Evolutionary conservation across 2,113 vertebrate genomes (phyloP), one percentile per base, ranked within the genome.

Genomic region (Hymenochirus boettgeri): DNA sequence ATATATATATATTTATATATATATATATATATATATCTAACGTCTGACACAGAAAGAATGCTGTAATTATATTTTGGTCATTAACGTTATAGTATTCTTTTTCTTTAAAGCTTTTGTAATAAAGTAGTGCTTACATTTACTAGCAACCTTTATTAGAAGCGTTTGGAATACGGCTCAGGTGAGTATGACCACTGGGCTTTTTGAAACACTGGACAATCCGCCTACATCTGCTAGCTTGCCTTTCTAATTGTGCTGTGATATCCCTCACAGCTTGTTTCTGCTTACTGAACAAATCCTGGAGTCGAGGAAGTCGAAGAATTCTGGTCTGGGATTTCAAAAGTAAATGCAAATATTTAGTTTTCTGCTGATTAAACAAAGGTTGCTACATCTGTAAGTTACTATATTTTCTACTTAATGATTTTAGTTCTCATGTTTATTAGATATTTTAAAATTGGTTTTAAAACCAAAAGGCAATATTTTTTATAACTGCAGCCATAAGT

Each of bases 151-250:
- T n/a, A n/a, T n/a, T 25, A 19, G 52, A 55, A 55, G 9, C 26
- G 3, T 35, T 57, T 35, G 29, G 4, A 9, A 19, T 19, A 35
- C 22, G 9, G 12, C 35, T 45, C 27, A 50, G 54, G 63, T 60
- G 65, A 69, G 29, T 69, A 69, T 69, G 65, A 69, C 65, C n/a
- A 22, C 23, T 19, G 65, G 53, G 65, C 31, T 42, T 17, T 42
- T 69, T 12, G 2, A 23, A 60, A 21, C 57, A 22, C 55, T 60
- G 65, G 65, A 69, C 65, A 69, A 69, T 69, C 42, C 26, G 53
- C 56, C 65, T 69, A 50, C 47, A 69, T 39, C 56, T 69, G 65
- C 65, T 69, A 69, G 56, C 47, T 60, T 53, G 65, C 65, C 35
- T 60, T 58, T 53, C 65, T 69, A 69, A 69, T 69, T 69, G 65